Percentiles rank a stretch among this genome's conserved stretches.
phyloP scores from a whole-genome alignment of 2,797 vertebrate genomes.

The Botia kubotai region DNA sequence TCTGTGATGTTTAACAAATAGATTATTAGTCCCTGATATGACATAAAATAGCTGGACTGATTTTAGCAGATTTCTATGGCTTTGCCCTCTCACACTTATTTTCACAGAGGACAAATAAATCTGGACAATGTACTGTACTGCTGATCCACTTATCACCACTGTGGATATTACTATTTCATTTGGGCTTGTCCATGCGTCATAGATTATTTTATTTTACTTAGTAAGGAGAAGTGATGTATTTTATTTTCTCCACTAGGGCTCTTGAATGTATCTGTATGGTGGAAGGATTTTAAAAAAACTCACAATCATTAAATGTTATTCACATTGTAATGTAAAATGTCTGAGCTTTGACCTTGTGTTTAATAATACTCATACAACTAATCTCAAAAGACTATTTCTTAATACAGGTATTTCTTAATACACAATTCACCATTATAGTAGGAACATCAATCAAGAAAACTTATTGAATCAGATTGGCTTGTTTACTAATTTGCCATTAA shows the following conservation, averaged over 20 bases:
- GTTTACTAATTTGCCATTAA: background rate
- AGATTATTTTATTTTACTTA: constrained; percentile 97
- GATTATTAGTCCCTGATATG: constrained; percentile 94
- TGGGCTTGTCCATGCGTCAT: constrained; percentile 95
- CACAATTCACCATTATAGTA: too few species aligned
- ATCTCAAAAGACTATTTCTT: background rate
- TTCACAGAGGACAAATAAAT: constrained; percentile 91
- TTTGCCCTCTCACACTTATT: constrained; percentile 63
- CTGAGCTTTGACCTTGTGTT: background rate
- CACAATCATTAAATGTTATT: constrained; percentile 55
- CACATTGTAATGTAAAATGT: background rate
- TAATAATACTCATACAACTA: background rate
- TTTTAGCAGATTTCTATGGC: constrained; percentile 83
- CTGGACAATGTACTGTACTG: constrained; percentile 92
- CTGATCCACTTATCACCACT: constrained; percentile 92
- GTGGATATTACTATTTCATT: constrained; percentile 99
- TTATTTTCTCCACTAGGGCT: constrained; percentile 85
- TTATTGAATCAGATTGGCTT: background rate
- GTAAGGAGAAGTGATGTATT: constrained; percentile 90
- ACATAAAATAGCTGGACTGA: constrained; percentile 94
- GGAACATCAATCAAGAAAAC: background rate
- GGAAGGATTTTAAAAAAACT: constrained; percentile 46
- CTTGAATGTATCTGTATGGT: constrained; percentile 66
- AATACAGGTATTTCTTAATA: background rate
- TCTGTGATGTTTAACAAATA: constrained; percentile 94